Conservation (phyloP, 2,888 invertebrate genomes). For the Boloria selene region DNA sequence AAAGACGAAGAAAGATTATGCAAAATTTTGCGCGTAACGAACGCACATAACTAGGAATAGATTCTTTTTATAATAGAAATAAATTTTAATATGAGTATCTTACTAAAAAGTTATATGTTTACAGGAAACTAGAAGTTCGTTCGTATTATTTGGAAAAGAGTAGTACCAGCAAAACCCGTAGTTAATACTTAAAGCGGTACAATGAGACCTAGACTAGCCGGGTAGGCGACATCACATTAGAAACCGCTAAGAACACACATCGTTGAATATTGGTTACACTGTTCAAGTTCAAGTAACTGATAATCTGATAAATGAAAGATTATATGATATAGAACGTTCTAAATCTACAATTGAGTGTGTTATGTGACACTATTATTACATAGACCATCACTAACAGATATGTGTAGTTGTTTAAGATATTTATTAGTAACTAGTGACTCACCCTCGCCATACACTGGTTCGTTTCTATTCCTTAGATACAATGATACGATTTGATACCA, state of each 20-base stretch:
- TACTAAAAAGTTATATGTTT: too few relatives aligned
- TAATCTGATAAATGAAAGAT: conserved; percentile 45
- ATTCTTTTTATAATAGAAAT: too few relatives aligned
- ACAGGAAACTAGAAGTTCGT: background rate
- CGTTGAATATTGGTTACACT: conserved; percentile 60
- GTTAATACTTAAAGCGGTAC: conserved; percentile 37
- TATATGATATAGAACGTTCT: conserved; percentile 52
- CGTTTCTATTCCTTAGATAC: too few relatives aligned
- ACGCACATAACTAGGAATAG: too few relatives aligned
- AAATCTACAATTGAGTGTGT: conserved; percentile 32
- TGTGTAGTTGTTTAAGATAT: background rate
- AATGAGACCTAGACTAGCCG: conserved; percentile 61
- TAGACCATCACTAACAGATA: conserved; percentile 26
- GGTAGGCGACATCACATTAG: conserved; percentile 63
- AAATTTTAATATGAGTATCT: too few relatives aligned
- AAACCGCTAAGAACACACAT: conserved; percentile 63
- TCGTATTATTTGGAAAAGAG: conserved; percentile 13
- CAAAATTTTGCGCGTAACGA: too few relatives aligned
- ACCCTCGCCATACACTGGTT: too few relatives aligned
- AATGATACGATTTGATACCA: too few relatives aligned
- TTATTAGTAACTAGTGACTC: background rate
- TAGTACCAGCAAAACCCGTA: conserved; percentile 17
- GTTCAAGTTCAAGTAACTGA: conserved; percentile 51
- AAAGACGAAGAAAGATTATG: too few relatives aligned
- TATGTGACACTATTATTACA: conserved; percentile 33